phyloP scores from a whole-genome alignment of 2,888 invertebrate species.

The Tiliacea citrago region DNA sequence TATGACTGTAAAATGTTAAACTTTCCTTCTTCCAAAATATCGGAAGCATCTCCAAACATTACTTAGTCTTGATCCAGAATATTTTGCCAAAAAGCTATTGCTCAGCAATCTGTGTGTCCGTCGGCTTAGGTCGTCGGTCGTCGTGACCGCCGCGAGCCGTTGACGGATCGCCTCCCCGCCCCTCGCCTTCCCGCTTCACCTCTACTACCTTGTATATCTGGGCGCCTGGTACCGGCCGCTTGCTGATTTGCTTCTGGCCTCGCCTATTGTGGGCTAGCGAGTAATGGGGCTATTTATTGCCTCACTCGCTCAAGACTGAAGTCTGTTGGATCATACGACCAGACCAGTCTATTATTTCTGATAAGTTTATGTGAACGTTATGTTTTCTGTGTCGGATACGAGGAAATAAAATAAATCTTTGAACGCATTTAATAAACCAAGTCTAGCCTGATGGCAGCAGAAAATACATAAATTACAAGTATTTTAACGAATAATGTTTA shows the following conservation, averaged over 20 bases:
- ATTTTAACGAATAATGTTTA: conserved; percentile 3
- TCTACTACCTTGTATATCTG: conserved; percentile 73
- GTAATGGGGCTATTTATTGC: conserved; percentile 66
- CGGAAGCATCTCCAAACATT: background rate
- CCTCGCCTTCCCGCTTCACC: conserved; percentile 63
- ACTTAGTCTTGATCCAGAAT: background rate
- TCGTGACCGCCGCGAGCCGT: conserved; percentile 88
- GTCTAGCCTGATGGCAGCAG: background rate
- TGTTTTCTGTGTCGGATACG: conserved; percentile 14
- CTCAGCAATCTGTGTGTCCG: conserved; percentile 55
- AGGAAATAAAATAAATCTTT: conserved; percentile 29
- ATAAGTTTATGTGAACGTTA: conserved; percentile 43
- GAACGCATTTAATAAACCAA: background rate
- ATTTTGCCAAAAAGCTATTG: conserved; percentile 24
- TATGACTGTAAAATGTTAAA: background rate
- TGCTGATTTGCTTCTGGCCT: conserved; percentile 69
- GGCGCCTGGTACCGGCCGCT: conserved; percentile 72
- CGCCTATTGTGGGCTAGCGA: conserved; percentile 63
- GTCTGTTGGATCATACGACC: conserved; percentile 23
- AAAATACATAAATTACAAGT: conserved; percentile 1
- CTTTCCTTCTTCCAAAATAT: background rate
- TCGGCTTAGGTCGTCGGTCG: conserved; percentile 72
- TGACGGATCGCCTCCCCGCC: conserved; percentile 76
- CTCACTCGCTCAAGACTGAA: conserved; percentile 38
- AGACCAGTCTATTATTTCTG: conserved; percentile 34